Percentiles rank a stretch among this genome's conserved stretches.
These are phyloP conservation scores for Tapera naevia DNA, from an alignment of 2,797 vertebrate genomes.

Conservation along the genomic window DNA sequence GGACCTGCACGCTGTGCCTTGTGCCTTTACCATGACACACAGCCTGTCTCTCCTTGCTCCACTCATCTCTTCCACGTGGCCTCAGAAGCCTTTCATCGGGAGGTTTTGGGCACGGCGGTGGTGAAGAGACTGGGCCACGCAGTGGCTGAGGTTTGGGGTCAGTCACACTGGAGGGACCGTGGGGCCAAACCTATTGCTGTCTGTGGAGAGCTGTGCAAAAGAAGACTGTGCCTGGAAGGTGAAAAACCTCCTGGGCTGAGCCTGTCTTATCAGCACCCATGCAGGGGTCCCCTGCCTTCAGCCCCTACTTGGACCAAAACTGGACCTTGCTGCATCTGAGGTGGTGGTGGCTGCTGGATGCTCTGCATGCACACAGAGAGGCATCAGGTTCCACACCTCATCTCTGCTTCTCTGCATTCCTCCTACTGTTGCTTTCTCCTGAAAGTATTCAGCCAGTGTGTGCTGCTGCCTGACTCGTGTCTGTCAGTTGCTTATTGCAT, in stretches of 20 bases:
- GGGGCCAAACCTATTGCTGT: background rate
- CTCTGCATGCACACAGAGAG: background rate
- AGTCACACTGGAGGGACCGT: accelerated
- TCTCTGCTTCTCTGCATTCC: background rate
- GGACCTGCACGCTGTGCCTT: background rate
- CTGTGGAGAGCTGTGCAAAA: background rate
- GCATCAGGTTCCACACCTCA: background rate
- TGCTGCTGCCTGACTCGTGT: background rate
- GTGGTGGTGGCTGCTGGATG: background rate
- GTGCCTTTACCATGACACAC: background rate
- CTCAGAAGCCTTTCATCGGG: background rate
- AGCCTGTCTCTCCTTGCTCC: background rate
- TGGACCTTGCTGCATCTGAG: background rate
- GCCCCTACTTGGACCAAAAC: background rate
- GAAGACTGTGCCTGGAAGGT: background rate
- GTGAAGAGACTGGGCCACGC: background rate
- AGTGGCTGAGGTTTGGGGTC: background rate
- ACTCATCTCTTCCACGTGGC: background rate
- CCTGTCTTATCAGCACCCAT: background rate
- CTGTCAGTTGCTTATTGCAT: background rate
- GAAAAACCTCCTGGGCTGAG: background rate
- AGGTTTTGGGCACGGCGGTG: background rate
- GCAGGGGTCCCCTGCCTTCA: background rate
- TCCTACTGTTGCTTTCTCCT: background rate
- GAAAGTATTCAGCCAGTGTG: background rate